These are phyloP conservation scores for Phalloptychus januarius DNA, from an alignment of 2,797 vertebrate genomes.

Conservation along the genomic window DNA sequence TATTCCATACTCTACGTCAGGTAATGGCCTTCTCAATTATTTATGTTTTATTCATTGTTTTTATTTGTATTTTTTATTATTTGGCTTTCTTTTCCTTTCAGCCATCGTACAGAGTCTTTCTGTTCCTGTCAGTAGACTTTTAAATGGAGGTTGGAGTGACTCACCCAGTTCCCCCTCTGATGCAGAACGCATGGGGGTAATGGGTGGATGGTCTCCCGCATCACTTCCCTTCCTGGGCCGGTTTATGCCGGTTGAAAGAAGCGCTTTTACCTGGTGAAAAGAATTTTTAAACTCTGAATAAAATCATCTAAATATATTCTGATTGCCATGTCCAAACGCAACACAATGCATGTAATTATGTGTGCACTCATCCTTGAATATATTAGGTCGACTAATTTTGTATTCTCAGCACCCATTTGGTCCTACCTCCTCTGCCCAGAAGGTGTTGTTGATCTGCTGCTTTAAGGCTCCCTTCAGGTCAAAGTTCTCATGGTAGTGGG, in stretches of 20 bases:
- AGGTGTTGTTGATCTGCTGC: conserved; percentile 88
- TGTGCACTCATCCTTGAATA: background rate
- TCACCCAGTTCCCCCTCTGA: conserved; percentile 93
- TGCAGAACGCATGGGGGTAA: conserved; percentile 94
- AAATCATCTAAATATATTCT: background rate
- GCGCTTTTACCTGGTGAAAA: conserved; percentile 84
- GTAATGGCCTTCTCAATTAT: background rate
- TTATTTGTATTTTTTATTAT: background rate
- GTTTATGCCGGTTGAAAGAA: conserved; percentile 91
- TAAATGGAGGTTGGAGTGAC: background rate
- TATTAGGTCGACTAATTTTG: background rate
- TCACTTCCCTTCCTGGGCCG: conserved; percentile 92
- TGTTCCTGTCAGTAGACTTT: background rate
- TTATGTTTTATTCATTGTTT: background rate
- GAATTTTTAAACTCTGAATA: background rate
- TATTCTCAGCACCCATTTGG: background rate
- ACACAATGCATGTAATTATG: background rate
- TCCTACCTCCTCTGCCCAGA: conserved; percentile 91
- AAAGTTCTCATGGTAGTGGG: conserved; percentile 96
- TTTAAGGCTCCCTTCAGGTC: conserved; percentile 93
- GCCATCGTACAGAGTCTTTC: background rate
- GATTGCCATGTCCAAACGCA: background rate
- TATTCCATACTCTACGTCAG: background rate
- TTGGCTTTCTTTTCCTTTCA: background rate
- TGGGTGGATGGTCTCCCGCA: conserved; percentile 96